Evolutionary conservation across 35 echinoderm and acorn worm species (phyloP).

Genomic region (Lytechinus variegatus): DNA sequence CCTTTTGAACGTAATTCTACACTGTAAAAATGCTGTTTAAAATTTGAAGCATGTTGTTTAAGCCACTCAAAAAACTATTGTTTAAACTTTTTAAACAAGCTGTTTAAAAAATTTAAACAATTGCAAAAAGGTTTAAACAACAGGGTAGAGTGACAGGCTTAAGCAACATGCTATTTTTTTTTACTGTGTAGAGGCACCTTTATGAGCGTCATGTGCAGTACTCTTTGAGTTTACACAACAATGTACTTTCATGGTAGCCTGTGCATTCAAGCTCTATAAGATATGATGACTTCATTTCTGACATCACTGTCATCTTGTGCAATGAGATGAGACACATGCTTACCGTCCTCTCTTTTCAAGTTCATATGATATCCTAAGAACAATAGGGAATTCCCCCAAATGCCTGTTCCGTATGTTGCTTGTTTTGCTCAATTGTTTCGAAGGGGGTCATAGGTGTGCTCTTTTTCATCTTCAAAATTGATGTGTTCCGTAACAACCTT

Average conservation of each 20-base stretch:
- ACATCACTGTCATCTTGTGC: conserved; percentile 1
- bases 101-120: no score
- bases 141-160: neutral
- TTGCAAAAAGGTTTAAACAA: no score
- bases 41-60: no score
- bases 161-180: neutral
- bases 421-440: neutral
- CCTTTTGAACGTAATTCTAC: no score
- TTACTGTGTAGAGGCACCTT: neutral
- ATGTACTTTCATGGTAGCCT: neutral
- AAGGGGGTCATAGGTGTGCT: neutral
- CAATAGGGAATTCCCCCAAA: neutral
- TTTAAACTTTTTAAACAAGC: no score
- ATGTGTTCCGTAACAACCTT: no score
- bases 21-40: no score
- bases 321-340: neutral
- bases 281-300: neutral
- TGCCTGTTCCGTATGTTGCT: neutral
- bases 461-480: neutral
- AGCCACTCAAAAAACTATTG: no score
- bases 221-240: neutral
- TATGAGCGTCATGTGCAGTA: neutral
- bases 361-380: neutral
- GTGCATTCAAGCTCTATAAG: neutral
- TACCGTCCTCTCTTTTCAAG: neutral